A percentile compares a stretch with the other conserved stretches of the same genome.
Conservation (phyloP, 2,113 vertebrate species). For the Rhinolophus ferrumequinum region DNA sequence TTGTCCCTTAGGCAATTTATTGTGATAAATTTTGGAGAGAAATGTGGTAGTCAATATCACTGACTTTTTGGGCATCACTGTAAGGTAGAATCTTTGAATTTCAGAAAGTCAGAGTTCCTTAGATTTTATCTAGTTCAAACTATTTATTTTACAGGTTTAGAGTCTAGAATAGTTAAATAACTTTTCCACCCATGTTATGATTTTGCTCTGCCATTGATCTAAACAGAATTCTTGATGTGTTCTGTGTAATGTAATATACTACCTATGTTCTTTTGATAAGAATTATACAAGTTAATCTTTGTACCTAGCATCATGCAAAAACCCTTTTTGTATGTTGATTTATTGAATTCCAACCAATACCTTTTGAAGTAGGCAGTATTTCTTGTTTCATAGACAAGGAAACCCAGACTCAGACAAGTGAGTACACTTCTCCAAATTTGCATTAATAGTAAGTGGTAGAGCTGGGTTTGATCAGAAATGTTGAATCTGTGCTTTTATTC, state of each 20-base stretch:
- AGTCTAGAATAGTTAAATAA: not conserved
- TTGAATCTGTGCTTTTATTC: not conserved
- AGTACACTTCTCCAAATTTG: not conserved
- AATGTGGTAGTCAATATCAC: not conserved
- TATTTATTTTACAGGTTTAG: conserved; percentile 2
- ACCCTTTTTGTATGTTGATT: not conserved
- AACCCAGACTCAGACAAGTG: not conserved
- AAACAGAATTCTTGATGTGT: not conserved
- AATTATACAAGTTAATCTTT: not conserved
- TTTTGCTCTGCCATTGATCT: not conserved
- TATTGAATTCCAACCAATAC: not conserved
- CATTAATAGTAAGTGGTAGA: not conserved
- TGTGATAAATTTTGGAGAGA: not conserved
- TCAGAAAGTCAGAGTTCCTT: conserved; percentile 35
- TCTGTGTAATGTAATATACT: too few relatives aligned
- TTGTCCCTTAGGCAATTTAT: not conserved
- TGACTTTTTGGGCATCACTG: not conserved
- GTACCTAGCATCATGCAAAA: not conserved
- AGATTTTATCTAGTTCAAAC: not conserved
- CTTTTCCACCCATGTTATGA: not conserved
- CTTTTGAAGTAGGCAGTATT: not conserved
- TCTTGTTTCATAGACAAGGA: not conserved
- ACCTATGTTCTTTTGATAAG: not conserved
- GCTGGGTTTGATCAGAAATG: not conserved
- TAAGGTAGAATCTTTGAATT: conserved; percentile 28